Evolutionary conservation across 2,113 vertebrate genomes (phyloP).

Genomic region (Myotis lucifugus): DNA sequence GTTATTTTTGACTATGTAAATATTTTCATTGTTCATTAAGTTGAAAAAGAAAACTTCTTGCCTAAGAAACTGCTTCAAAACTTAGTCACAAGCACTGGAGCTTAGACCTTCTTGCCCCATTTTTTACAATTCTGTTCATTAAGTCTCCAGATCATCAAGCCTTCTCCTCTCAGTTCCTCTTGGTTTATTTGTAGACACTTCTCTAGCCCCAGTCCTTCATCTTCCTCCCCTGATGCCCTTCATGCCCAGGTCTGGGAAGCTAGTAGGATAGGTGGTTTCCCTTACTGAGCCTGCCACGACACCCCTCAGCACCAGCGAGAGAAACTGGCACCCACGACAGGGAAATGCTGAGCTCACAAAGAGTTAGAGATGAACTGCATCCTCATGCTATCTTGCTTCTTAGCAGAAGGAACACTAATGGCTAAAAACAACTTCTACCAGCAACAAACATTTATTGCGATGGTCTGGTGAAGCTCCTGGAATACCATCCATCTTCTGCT

Average conservation of each 20-base stretch:
- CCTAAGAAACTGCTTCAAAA: not conserved
- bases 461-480: not conserved
- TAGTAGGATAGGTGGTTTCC: not conserved
- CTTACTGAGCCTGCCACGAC: not conserved
- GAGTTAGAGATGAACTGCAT: not conserved
- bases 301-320: not conserved
- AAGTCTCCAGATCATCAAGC: not conserved
- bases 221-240: not conserved
- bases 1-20: not conserved
- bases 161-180: not conserved
- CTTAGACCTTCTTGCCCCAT: not conserved
- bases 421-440: not conserved
- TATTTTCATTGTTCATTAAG: slow-evolving; percentile 23
- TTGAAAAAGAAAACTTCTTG: not conserved
- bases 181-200: not conserved
- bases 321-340: not conserved
- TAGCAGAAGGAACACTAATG: not conserved
- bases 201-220: not conserved
- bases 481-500: not conserved
- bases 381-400: not conserved
- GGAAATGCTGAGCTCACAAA: not conserved
- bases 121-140: not conserved
- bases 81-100: not conserved
- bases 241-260: not conserved
- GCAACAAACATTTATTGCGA: not conserved